Percentiles rank a stretch among this genome's conserved stretches.
phyloP scores from a whole-genome alignment of 1,140 invertebrate genomes.

The Eufriesea mexicana region DNA sequence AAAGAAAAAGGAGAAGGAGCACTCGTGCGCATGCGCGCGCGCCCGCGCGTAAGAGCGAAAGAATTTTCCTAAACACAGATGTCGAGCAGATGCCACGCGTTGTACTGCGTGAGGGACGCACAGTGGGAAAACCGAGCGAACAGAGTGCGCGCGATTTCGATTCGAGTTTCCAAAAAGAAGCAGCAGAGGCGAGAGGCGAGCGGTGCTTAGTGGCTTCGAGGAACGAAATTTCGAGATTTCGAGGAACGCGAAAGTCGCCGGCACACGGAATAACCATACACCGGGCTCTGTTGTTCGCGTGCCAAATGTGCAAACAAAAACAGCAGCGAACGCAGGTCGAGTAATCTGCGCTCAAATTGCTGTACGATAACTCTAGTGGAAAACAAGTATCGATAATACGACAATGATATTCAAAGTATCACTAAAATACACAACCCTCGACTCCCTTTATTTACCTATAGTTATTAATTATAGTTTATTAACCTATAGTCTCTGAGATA shows the following conservation, averaged over 20 bases:
- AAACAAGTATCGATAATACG: neutral
- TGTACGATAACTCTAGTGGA: neutral
- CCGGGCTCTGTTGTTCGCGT: constrained; percentile 45
- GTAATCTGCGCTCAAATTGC: constrained; percentile 1
- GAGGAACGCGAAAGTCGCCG: constrained; percentile 44
- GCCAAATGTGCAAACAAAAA: constrained; percentile 56
- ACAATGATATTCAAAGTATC: neutral
- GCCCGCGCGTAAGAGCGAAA: constrained; percentile 1
- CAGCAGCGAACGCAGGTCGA: constrained; percentile 17
- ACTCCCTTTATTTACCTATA: neutral
- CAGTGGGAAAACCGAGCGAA: constrained; percentile 18
- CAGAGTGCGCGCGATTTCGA: neutral
- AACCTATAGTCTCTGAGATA: too few species aligned
- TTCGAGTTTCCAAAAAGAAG: constrained; percentile 8
- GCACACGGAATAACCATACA: constrained; percentile 40
- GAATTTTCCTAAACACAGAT: constrained; percentile 77
- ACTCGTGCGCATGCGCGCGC: neutral
- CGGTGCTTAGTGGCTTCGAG: constrained; percentile 22
- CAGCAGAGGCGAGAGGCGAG: neutral
- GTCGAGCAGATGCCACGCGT: constrained; percentile 73
- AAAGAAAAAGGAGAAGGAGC: constrained; percentile 29
- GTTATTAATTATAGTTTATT: too few species aligned
- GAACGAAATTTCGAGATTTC: constrained; percentile 66
- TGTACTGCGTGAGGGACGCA: neutral
- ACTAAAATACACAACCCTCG: neutral